These are phyloP conservation scores for Drepana falcataria DNA, from an alignment of 2,888 invertebrate species.

Conservation along the genomic window DNA sequence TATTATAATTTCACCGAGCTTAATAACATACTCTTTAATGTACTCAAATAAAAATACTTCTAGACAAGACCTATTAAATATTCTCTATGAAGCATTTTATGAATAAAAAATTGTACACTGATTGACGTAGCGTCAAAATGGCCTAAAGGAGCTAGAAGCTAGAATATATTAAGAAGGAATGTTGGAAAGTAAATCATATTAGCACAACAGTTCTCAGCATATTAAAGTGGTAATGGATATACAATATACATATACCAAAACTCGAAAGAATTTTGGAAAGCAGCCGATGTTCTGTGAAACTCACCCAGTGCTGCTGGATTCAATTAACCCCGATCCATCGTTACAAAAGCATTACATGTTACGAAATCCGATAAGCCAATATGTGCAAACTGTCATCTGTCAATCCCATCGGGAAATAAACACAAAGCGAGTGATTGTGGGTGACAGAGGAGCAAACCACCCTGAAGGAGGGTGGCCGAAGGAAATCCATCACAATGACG, in stretches of 20 bases:
- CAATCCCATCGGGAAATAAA: slow-evolving; percentile 69
- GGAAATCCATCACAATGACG: slow-evolving; percentile 79
- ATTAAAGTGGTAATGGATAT: slow-evolving; percentile 14
- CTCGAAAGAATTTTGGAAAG: slow-evolving; percentile 61
- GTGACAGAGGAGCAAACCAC: slow-evolving; percentile 80
- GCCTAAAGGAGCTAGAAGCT: too few relatives aligned
- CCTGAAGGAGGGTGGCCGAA: slow-evolving; percentile 90
- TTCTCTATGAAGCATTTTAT: too few relatives aligned
- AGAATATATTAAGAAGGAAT: too few relatives aligned
- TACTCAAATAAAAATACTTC: too few relatives aligned
- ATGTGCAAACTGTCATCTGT: slow-evolving; percentile 45
- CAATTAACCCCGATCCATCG: slow-evolving; percentile 38
- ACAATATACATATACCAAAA: slow-evolving; percentile 48
- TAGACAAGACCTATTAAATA: too few relatives aligned
- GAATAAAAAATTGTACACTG: too few relatives aligned
- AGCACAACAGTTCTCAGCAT: too few relatives aligned
- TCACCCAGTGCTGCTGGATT: slow-evolving; percentile 41
- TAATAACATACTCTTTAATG: too few relatives aligned
- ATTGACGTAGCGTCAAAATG: too few relatives aligned
- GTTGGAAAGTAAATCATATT: too few relatives aligned
- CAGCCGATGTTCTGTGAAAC: slow-evolving; percentile 59
- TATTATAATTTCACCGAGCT: too few relatives aligned
- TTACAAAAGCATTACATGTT: slow-evolving; percentile 52
- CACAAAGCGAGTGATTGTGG: slow-evolving; percentile 73
- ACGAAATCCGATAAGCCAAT: slow-evolving; percentile 64